Conservation (phyloP, 23 tunicate species). For the Ascidia mentula region DNA sequence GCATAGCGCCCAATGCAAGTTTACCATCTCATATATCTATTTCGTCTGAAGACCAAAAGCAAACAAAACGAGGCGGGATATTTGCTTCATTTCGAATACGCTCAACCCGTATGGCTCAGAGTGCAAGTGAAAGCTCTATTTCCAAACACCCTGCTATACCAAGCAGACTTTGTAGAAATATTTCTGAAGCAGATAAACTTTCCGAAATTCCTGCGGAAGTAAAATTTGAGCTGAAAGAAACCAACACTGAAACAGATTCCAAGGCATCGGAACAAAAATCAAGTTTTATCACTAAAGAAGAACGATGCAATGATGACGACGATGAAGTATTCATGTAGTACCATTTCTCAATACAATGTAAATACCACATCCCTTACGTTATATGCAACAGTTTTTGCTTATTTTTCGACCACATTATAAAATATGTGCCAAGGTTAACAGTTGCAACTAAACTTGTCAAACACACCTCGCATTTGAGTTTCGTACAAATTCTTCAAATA, state of each 20-base stretch:
- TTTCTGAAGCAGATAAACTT: neutral
- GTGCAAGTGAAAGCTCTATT: neutral
- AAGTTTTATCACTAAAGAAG: neutral
- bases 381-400: too few relatives aligned
- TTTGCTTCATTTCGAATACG: neutral
- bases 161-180: neutral
- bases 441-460: too few relatives aligned
- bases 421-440: too few relatives aligned
- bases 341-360: too few relatives aligned
- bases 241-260: neutral
- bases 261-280: neutral
- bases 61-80: neutral
- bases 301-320: neutral
- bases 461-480: too few relatives aligned
- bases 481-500: too few relatives aligned
- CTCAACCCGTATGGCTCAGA: neutral
- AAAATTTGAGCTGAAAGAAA: neutral
- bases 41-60: neutral
- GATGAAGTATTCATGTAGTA: constrained; percentile 6
- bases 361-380: too few relatives aligned
- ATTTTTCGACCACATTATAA: too few relatives aligned
- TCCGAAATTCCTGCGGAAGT: neutral
- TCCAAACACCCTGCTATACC: neutral
- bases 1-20: neutral
- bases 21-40: neutral